These are phyloP conservation scores for Cephus spinipes DNA, from an alignment of 2,888 invertebrate species.

Conservation along the genomic window DNA sequence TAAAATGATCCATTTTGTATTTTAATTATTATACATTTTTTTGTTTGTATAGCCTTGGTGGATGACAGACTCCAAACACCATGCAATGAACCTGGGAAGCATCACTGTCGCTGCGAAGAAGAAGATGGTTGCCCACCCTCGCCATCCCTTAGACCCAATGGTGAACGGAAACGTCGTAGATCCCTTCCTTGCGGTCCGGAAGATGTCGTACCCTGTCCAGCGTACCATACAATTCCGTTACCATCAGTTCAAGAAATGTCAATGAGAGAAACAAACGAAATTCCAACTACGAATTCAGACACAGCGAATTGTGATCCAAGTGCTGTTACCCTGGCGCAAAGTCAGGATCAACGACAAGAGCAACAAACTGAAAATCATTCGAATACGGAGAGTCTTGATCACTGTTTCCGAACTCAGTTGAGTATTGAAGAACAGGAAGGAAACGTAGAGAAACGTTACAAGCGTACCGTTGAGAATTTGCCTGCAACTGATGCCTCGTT, in stretches of 20 bases:
- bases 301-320: not conserved
- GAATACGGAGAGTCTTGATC: slow-evolving; percentile 48
- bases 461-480: slow-evolving; percentile 42
- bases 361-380: not conserved
- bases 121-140: slow-evolving; percentile 71
- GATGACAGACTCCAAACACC: slow-evolving; percentile 80
- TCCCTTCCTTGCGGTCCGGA: slow-evolving; percentile 59
- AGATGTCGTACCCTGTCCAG: slow-evolving; percentile 56
- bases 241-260: slow-evolving; percentile 35
- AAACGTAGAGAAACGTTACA: slow-evolving; percentile 59
- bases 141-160: slow-evolving; percentile 56
- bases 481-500: slow-evolving; percentile 21
- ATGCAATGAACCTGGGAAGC: slow-evolving; percentile 81
- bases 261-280: not conserved
- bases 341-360: not conserved
- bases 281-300: not conserved
- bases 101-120: slow-evolving; percentile 81
- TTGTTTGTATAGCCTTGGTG: slow-evolving; percentile 63
- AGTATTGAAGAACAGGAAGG: slow-evolving; percentile 54
- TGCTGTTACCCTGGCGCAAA: not conserved
- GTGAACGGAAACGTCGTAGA: slow-evolving; percentile 60
- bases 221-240: slow-evolving; percentile 37
- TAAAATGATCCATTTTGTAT: not conserved
- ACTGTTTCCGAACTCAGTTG: slow-evolving; percentile 53
- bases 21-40: not conserved